These are phyloP conservation scores for Drosophila sechellia DNA, from an alignment of 1,140 invertebrate species.

Conservation along the genomic window DNA sequence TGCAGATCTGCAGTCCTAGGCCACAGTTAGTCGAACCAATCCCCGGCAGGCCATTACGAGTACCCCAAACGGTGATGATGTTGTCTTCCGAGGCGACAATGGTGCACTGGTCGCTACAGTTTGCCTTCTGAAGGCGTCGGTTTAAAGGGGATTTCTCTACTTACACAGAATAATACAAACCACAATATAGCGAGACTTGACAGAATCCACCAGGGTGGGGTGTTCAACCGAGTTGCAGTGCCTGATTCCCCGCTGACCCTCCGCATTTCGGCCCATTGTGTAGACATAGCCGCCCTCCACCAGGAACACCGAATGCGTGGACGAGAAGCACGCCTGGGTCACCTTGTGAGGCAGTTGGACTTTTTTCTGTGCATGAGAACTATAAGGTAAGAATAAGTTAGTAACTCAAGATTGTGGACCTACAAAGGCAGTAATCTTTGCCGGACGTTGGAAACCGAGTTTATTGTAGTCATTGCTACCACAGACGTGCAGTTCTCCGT, in stretches of 20 bases:
- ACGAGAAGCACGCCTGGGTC: conserved; percentile 86
- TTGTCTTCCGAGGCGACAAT: conserved; percentile 88
- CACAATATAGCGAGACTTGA: conserved; percentile 86
- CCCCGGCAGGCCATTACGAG: conserved; percentile 85
- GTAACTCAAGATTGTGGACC: conserved; percentile 7
- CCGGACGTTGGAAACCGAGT: conserved; percentile 86
- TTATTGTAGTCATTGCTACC: conserved; percentile 90
- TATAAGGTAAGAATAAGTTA: not conserved
- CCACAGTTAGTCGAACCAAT: conserved; percentile 56
- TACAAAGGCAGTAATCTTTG: conserved; percentile 76
- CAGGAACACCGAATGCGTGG: conserved; percentile 87
- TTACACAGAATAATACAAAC: conserved; percentile 71
- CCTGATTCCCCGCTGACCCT: conserved; percentile 86
- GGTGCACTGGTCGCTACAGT: conserved; percentile 89
- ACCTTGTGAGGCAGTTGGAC: conserved; percentile 83
- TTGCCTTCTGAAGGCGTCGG: conserved; percentile 60
- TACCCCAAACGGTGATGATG: conserved; percentile 90
- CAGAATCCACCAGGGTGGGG: conserved; percentile 86
- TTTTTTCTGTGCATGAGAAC: conserved; percentile 56
- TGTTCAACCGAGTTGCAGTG: conserved; percentile 75
- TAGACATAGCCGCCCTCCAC: conserved; percentile 89
- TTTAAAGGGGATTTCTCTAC: not conserved
- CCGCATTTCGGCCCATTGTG: conserved; percentile 88
- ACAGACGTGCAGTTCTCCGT: conserved; percentile 88
- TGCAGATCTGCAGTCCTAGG: conserved; percentile 63